phyloP scores from a whole-genome alignment of 2,888 invertebrate species.

The Lepeophtheirus nordmannii region DNA sequence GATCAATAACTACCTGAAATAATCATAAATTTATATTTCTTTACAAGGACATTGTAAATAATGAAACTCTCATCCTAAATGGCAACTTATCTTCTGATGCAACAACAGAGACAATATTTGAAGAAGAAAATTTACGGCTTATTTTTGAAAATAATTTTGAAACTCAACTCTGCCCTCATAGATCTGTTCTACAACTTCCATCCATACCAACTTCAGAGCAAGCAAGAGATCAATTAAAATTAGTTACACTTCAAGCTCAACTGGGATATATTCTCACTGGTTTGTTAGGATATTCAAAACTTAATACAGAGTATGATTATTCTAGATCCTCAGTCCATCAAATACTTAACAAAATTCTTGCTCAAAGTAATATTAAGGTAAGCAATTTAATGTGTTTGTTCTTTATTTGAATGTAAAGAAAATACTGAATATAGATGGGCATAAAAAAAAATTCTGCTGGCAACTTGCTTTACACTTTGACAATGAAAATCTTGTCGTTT shows the following conservation, averaged over 20 bases:
- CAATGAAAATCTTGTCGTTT: too few species aligned
- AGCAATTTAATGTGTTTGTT: too few species aligned
- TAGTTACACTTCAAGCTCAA: not conserved
- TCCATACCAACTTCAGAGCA: not conserved
- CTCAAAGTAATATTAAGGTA: slow-evolving; percentile 8
- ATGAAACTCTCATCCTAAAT: not conserved
- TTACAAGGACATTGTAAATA: not conserved
- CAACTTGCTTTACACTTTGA: too few species aligned
- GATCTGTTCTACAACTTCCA: not conserved
- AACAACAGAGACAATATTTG: not conserved
- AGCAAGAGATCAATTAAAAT: not conserved
- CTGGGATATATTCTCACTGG: not conserved
- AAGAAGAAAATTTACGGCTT: not conserved
- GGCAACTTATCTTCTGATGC: not conserved
- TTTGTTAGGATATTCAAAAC: not conserved
- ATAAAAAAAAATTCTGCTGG: too few species aligned
- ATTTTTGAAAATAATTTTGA: not conserved
- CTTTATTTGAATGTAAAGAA: too few species aligned
- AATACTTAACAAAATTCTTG: not conserved
- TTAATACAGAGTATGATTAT: not conserved
- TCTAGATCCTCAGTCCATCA: not conserved
- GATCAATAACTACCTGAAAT: too few species aligned
- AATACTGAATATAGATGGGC: too few species aligned
- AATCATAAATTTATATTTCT: too few species aligned
- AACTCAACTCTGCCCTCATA: slow-evolving; percentile 1